These are phyloP conservation scores for Polypterus bichir DNA, from an alignment of 2,113 vertebrate genomes.

Conservation along the genomic window DNA sequence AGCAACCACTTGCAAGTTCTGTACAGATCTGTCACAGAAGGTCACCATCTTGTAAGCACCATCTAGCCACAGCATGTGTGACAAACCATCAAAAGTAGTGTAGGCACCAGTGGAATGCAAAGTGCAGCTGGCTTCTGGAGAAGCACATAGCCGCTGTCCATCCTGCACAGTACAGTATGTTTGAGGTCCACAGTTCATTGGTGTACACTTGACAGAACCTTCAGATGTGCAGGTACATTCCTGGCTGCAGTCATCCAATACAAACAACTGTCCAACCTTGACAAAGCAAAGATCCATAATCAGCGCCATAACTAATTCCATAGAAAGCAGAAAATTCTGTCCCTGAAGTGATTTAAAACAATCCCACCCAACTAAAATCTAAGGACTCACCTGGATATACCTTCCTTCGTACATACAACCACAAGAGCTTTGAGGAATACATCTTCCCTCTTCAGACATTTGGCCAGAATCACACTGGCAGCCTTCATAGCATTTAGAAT, in stretches of 20 bases:
- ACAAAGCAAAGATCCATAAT: not conserved
- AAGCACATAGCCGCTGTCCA: too few species aligned
- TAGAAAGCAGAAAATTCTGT: not conserved
- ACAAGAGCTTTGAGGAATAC: constrained; percentile 26
- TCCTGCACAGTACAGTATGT: too few species aligned
- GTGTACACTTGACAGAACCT: not conserved
- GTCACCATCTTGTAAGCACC: not conserved
- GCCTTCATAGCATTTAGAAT: constrained; percentile 25
- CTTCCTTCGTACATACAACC: constrained; percentile 27
- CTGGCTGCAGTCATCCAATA: constrained; percentile 15
- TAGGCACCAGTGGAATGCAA: not conserved
- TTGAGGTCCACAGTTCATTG: too few species aligned
- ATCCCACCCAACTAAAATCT: too few species aligned
- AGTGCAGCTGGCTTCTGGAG: too few species aligned
- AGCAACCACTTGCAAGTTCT: too few species aligned
- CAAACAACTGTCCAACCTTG: constrained; percentile 19
- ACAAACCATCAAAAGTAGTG: constrained; percentile 1
- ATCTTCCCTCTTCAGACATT: constrained; percentile 22
- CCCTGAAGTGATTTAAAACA: too few species aligned
- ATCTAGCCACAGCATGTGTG: constrained; percentile 1
- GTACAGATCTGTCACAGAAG: not conserved
- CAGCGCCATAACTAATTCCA: not conserved
- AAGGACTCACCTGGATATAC: constrained; percentile 25
- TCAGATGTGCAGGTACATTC: constrained; percentile 21
- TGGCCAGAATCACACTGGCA: constrained; percentile 27